These are phyloP conservation scores for Arizona elegans DNA, from an alignment of 2,113 vertebrate species.

Conservation along the genomic window DNA sequence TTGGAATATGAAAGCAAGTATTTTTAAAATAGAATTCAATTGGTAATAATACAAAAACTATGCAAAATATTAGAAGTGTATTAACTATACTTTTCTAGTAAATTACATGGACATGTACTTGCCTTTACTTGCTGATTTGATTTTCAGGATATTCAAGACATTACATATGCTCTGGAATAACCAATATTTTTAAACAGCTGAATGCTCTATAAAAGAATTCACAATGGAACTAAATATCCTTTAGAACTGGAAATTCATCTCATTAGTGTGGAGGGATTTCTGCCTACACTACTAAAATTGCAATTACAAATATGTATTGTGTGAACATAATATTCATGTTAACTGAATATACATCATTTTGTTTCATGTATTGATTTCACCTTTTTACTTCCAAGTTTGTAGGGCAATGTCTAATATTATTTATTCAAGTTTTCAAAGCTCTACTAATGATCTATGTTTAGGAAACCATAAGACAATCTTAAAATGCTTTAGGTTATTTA, in stretches of 20 bases:
- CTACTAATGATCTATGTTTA: neutral
- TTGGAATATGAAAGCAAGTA: neutral
- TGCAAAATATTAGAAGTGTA: constrained; percentile 34
- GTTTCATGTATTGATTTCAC: constrained; percentile 21
- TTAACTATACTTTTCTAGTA: constrained; percentile 26
- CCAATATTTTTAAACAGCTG: constrained; percentile 29
- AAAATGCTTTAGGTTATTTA: neutral
- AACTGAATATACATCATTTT: constrained; percentile 23
- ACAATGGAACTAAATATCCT: constrained; percentile 32
- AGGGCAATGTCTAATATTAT: neutral
- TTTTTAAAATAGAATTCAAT: neutral
- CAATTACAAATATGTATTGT: constrained; percentile 59
- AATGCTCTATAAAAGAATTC: constrained; percentile 2
- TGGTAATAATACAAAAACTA: neutral
- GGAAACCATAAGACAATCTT: neutral
- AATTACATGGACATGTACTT: constrained; percentile 35
- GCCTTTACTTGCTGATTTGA: constrained; percentile 10
- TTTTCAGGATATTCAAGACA: constrained; percentile 37
- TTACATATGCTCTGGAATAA: constrained; percentile 16
- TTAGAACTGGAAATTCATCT: constrained; percentile 25
- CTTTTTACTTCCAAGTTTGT: neutral
- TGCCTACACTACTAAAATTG: neutral
- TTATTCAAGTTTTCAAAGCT: neutral
- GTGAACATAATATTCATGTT: constrained; percentile 47
- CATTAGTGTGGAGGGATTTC: neutral